A percentile compares a stretch with the other conserved stretches of the same genome.
phyloP scores from a whole-genome alignment of 2,888 invertebrate genomes.

The Bombylius discolor region DNA sequence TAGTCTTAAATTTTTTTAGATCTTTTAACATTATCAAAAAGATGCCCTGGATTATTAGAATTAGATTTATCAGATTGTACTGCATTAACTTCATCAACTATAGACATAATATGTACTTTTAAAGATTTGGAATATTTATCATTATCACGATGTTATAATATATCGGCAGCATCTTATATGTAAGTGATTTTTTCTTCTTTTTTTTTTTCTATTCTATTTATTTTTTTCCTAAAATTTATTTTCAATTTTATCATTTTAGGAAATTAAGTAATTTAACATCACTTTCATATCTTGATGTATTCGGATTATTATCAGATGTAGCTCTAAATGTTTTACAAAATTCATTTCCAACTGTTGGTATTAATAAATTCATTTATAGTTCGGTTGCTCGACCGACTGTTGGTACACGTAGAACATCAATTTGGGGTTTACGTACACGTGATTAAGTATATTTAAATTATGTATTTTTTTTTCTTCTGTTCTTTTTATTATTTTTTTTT shows the following conservation, averaged over 20 bases:
- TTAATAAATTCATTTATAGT: slow-evolving; percentile 67
- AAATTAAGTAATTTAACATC: slow-evolving; percentile 48
- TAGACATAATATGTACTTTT: slow-evolving; percentile 45
- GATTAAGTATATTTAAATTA: slow-evolving; percentile 43
- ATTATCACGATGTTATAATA: slow-evolving; percentile 67
- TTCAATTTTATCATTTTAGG: slow-evolving; percentile 22
- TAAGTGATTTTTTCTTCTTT: slow-evolving; percentile 36
- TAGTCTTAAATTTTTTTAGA: slow-evolving; percentile 40
- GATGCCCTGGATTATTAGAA: slow-evolving; percentile 62
- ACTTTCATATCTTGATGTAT: slow-evolving; percentile 65
- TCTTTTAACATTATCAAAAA: slow-evolving; percentile 46
- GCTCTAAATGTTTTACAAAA: slow-evolving; percentile 42
- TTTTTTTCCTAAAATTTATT: slow-evolving; percentile 10
- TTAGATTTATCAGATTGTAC: slow-evolving; percentile 83
- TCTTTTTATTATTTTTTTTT: too few species aligned
- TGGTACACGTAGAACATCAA: slow-evolving; percentile 70
- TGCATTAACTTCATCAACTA: slow-evolving; percentile 47
- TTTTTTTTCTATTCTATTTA: slow-evolving; percentile 6
- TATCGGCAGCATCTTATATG: slow-evolving; percentile 56
- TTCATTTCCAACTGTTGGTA: slow-evolving; percentile 45
- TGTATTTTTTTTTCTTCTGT: too few species aligned
- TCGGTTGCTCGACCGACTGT: slow-evolving; percentile 84
- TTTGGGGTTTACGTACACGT: slow-evolving; percentile 77
- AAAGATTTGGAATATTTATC: slow-evolving; percentile 61
- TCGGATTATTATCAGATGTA: slow-evolving; percentile 55